Evolutionary conservation across 2,113 vertebrate species (phyloP).

Genomic region (Calypte anna): DNA sequence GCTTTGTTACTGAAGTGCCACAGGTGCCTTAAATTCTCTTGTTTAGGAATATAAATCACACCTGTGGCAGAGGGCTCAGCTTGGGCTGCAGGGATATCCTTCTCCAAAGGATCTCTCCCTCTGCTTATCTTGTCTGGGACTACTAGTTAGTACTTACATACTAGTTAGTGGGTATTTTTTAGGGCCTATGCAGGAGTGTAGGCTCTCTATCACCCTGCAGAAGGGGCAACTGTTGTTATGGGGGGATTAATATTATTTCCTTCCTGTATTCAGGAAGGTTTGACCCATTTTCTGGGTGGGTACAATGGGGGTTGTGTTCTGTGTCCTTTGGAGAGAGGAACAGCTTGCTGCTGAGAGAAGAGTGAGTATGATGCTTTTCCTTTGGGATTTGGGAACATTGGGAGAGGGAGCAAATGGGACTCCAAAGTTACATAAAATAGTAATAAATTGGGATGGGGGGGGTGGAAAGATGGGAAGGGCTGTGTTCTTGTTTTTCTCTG

Average conservation of each 20-base stretch:
- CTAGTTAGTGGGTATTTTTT: neutral
- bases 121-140: accelerated
- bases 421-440: neutral
- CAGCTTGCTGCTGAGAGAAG: neutral
- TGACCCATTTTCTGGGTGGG: accelerated
- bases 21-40: neutral
- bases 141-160: no score
- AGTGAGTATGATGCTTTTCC: neutral
- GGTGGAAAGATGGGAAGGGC: no score
- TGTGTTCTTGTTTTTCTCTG: neutral
- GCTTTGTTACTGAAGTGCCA: neutral
- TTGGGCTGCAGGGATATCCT: neutral
- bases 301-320: accelerated
- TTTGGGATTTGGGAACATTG: accelerated
- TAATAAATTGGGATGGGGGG: neutral
- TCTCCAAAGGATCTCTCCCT: accelerated
- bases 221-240: accelerated
- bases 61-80: accelerated
- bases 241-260: neutral
- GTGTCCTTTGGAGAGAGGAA: accelerated
- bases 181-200: accelerated
- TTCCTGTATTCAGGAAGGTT: neutral
- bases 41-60: neutral
- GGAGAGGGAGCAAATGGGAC: neutral
- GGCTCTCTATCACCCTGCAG: accelerated